Evolutionary conservation across 2,797 vertebrate species (phyloP).

Genomic region (Tamandua tetradactyla): DNA sequence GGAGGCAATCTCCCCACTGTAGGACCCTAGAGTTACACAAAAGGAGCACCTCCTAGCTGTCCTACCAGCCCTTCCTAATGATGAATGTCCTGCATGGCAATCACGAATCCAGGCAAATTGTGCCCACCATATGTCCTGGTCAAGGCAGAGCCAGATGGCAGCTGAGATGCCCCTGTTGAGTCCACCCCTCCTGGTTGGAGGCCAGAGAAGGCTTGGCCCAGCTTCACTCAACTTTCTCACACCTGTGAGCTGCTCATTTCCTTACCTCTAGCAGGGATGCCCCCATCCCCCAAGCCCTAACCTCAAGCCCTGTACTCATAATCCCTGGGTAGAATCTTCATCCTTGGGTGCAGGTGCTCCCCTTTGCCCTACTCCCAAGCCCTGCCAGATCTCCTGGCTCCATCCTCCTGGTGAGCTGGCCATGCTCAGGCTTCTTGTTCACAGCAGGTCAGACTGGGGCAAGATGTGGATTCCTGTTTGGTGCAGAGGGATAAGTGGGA

Average conservation of each 20-base stretch:
- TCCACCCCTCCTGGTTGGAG: background rate
- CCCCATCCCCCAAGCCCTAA: background rate
- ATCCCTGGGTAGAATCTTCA: background rate
- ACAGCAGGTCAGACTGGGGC: background rate
- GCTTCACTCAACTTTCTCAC: background rate
- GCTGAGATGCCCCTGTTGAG: background rate
- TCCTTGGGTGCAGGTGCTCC: no score
- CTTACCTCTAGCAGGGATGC: background rate
- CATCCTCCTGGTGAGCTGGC: background rate
- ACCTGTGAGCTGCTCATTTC: no score
- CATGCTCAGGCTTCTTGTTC: background rate
- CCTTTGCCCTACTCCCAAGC: no score
- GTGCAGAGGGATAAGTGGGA: background rate
- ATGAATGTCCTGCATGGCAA: background rate
- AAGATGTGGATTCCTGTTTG: background rate
- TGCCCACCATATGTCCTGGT: background rate
- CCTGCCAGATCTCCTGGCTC: background rate
- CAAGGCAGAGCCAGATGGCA: background rate
- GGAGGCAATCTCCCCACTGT: background rate
- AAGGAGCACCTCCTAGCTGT: fast-evolving
- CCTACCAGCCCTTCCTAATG: background rate
- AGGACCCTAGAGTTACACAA: background rate
- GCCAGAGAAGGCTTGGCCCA: background rate
- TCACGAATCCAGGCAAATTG: background rate
- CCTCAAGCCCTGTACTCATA: background rate